Evolutionary conservation across 1,140 invertebrate species (phyloP).

Genomic region (Pomacea maculata): DNA sequence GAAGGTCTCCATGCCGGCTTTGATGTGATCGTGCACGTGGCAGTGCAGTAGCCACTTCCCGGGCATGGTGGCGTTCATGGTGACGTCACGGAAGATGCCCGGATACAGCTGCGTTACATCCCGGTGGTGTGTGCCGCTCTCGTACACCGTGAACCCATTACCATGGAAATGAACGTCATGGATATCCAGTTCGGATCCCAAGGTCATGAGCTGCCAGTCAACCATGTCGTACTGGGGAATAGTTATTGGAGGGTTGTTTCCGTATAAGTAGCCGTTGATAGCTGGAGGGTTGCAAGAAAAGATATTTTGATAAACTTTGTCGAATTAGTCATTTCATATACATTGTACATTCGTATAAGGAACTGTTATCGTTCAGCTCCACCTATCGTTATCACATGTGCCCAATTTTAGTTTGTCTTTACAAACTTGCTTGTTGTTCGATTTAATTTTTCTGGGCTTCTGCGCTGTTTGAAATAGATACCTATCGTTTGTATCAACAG

Average conservation of each 20-base stretch:
- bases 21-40: conserved; percentile 45
- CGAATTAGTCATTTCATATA: too few species aligned
- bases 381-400: too few species aligned
- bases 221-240: conserved; percentile 43
- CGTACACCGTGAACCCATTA: conserved; percentile 39
- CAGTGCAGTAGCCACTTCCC: conserved; percentile 50
- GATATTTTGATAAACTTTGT: too few species aligned
- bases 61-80: conserved; percentile 37
- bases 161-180: conserved; percentile 60
- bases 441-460: too few species aligned
- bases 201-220: conserved; percentile 51
- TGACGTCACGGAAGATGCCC: conserved; percentile 38
- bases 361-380: too few species aligned
- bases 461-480: too few species aligned
- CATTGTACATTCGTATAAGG: too few species aligned
- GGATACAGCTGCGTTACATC: conserved; percentile 44
- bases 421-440: too few species aligned
- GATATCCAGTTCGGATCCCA: conserved; percentile 49
- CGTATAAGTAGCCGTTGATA: conserved; percentile 53
- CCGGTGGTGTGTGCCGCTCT: conserved; percentile 15
- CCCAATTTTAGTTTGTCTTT: too few species aligned
- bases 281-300: background rate
- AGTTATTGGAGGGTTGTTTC: conserved; percentile 45
- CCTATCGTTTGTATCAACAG: too few species aligned
- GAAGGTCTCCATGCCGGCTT: conserved; percentile 40